Percentiles rank a stretch among this genome's conserved stretches.
These are phyloP conservation scores for Pteruthius melanotis DNA, from an alignment of 2,113 vertebrate species.

Conservation along the genomic window DNA sequence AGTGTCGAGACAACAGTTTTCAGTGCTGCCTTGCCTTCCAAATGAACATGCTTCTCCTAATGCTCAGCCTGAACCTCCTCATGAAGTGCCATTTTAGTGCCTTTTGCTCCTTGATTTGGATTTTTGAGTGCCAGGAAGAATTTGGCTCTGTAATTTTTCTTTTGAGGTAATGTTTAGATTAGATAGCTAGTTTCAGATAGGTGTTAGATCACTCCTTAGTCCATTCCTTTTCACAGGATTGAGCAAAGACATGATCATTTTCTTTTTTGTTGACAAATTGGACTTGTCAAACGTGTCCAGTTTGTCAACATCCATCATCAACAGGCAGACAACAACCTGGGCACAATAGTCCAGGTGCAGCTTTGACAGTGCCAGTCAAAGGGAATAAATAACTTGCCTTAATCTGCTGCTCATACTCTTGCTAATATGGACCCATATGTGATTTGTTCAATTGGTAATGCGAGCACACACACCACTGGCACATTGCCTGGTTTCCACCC, in stretches of 20 bases:
- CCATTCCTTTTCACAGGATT: neutral
- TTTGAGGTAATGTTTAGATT: neutral
- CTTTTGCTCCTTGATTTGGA: neutral
- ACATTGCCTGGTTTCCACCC: neutral
- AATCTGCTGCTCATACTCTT: neutral
- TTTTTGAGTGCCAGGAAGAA: neutral
- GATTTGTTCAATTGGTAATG: neutral
- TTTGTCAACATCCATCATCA: neutral
- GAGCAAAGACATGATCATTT: neutral
- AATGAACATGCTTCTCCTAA: neutral
- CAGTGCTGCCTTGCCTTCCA: neutral
- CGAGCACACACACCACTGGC: neutral
- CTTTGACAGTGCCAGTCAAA: neutral
- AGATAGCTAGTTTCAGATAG: neutral
- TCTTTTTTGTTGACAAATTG: neutral
- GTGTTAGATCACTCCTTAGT: neutral
- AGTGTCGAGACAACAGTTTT: neutral
- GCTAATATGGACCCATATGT: neutral
- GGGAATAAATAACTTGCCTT: neutral
- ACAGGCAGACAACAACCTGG: neutral
- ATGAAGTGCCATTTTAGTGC: neutral
- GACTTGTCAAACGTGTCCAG: neutral
- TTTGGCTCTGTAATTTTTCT: neutral
- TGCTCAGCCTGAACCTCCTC: neutral
- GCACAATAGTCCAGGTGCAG: neutral